These are phyloP conservation scores for Aegotheles bennettii DNA, from an alignment of 2,113 vertebrate genomes.

Conservation along the genomic window DNA sequence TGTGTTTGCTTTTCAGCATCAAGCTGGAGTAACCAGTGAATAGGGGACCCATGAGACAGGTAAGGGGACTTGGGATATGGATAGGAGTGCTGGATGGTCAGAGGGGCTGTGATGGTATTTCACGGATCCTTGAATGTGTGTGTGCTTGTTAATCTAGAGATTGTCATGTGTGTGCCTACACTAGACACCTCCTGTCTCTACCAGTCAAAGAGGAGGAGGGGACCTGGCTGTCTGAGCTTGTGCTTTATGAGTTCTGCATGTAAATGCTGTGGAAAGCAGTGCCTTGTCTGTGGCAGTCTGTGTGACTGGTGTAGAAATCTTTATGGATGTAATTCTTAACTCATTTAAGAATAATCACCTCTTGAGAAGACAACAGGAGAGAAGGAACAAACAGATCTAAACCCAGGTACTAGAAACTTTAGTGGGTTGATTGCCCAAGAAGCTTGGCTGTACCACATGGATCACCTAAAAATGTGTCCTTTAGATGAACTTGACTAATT, in stretches of 20 bases:
- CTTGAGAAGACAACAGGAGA: no score
- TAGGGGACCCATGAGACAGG: not conserved
- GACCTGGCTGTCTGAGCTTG: not conserved
- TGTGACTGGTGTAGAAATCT: no score
- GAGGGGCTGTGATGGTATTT: fast-evolving
- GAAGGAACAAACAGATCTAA: no score
- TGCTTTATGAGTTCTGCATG: not conserved
- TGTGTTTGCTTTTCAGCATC: not conserved
- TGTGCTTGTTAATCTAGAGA: not conserved
- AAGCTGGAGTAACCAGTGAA: not conserved
- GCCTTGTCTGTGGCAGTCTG: not conserved
- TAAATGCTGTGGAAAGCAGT: not conserved
- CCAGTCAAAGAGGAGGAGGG: not conserved
- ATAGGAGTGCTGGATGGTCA: not conserved
- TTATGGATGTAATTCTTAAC: no score
- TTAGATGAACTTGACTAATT: no score
- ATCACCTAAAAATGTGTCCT: no score
- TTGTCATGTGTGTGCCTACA: not conserved
- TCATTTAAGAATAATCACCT: no score
- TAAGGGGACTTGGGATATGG: fast-evolving
- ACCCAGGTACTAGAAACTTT: no score
- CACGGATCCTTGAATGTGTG: fast-evolving
- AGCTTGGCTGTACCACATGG: no score
- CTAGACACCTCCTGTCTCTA: not conserved
- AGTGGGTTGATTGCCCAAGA: no score